These are phyloP conservation scores for Acrossocheilus wenchowensis DNA, from an alignment of 2,797 vertebrate genomes.

Conservation along the genomic window DNA sequence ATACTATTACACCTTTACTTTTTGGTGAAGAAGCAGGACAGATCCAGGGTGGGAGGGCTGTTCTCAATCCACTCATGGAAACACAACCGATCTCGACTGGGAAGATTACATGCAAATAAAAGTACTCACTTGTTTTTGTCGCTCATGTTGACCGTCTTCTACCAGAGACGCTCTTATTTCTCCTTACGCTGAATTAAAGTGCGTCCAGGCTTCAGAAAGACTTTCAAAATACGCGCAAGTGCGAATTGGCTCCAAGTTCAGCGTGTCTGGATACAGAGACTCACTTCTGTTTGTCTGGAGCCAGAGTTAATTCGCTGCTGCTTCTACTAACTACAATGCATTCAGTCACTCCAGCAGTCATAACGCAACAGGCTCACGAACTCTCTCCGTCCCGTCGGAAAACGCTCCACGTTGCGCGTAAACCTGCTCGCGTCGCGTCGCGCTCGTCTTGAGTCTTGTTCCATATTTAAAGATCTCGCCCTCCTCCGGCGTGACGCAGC, in stretches of 20 bases:
- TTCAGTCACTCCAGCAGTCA: not conserved
- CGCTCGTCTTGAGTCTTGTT: slow-evolving; percentile 64
- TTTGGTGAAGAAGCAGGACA: slow-evolving; percentile 28
- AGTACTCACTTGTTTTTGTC: slow-evolving; percentile 81
- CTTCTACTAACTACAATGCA: slow-evolving; percentile 46
- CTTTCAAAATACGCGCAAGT: slow-evolving; percentile 1
- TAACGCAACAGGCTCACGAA: slow-evolving; percentile 51
- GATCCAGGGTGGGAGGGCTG: slow-evolving; percentile 13
- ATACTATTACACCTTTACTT: slow-evolving; percentile 54
- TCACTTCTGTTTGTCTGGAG: slow-evolving; percentile 55
- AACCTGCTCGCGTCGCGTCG: slow-evolving; percentile 6
- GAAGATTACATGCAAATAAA: not conserved
- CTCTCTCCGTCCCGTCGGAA: not conserved
- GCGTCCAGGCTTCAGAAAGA: not conserved
- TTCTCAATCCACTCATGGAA: slow-evolving; percentile 6
- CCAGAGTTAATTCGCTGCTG: slow-evolving; percentile 42
- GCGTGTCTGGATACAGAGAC: slow-evolving; percentile 3
- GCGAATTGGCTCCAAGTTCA: slow-evolving; percentile 26
- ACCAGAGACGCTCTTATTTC: not conserved
- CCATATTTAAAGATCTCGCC: slow-evolving; percentile 81
- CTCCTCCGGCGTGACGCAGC: slow-evolving; percentile 74
- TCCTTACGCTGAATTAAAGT: not conserved
- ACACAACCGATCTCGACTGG: not conserved
- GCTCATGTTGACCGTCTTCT: slow-evolving; percentile 68
- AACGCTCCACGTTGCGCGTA: slow-evolving; percentile 40